phyloP scores from a whole-genome alignment of 2,113 vertebrate genomes.

The Pelodiscus sinensis region DNA sequence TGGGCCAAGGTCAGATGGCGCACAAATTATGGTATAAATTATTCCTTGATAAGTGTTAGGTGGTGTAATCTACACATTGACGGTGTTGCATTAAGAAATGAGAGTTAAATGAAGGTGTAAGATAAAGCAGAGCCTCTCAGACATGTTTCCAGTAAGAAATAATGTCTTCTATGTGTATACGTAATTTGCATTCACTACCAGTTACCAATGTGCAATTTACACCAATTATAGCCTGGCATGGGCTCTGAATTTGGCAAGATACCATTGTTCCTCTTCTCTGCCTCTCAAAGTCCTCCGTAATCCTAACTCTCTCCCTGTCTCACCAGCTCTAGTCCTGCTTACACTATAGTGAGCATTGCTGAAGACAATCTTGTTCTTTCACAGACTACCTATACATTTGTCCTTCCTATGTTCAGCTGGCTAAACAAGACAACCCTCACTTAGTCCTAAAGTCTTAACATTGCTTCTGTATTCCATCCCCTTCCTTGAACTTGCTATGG shows the following conservation, averaged over 20 bases:
- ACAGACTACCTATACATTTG: neutral
- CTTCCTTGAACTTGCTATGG: neutral
- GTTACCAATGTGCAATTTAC: slow-evolving; percentile 35
- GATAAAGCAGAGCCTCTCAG: neutral
- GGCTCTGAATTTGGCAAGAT: slow-evolving; percentile 55
- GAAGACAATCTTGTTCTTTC: neutral
- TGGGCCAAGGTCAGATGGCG: neutral
- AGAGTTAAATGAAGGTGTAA: neutral
- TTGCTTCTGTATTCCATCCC: neutral
- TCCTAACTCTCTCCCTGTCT: slow-evolving; percentile 50
- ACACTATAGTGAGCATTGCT: neutral
- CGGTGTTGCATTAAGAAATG: neutral
- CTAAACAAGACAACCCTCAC: neutral
- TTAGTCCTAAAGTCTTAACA: neutral
- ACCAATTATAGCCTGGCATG: slow-evolving; percentile 22
- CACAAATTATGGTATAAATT: neutral
- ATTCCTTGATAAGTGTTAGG: neutral
- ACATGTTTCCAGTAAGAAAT: neutral
- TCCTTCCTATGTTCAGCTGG: neutral
- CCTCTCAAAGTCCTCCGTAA: slow-evolving; percentile 39
- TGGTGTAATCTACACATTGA: neutral
- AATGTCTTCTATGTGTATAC: neutral
- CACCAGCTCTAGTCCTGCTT: neutral
- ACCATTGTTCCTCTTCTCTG: slow-evolving; percentile 24
- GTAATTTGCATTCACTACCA: neutral